Percentiles rank a stretch among this genome's conserved stretches.
Evolutionary conservation across 1,140 invertebrate genomes (phyloP).

Genomic region (Anastrepha obliqua): DNA sequence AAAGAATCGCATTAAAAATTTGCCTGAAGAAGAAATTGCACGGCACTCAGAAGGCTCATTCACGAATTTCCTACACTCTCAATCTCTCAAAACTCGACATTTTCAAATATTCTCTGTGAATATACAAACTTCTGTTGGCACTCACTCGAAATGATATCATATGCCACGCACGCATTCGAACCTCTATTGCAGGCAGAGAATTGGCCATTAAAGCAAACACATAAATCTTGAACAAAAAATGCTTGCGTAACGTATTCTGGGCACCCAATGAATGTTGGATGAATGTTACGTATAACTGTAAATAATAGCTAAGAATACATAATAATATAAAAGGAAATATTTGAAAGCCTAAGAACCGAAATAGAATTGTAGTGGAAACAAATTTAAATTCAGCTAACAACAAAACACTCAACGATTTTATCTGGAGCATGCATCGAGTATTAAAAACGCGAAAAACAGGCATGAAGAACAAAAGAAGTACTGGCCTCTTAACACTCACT

Average conservation of each 20-base stretch:
- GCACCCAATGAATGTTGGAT: neutral
- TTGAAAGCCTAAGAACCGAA: neutral
- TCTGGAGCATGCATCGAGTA: slow-evolving; percentile 15
- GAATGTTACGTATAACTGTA: slow-evolving; percentile 8
- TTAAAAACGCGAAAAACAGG: neutral
- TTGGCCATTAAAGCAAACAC: neutral
- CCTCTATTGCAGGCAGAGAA: neutral
- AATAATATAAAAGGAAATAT: neutral
- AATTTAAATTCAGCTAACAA: neutral
- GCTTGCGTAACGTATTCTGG: neutral
- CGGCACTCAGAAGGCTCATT: no score
- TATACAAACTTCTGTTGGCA: neutral
- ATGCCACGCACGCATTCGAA: neutral
- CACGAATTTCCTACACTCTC: no score
- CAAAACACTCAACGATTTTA: neutral
- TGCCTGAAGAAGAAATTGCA: no score
- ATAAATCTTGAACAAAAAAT: neutral
- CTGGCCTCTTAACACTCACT: neutral
- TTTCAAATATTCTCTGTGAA: no score
- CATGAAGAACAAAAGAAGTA: neutral
- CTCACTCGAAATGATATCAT: neutral
- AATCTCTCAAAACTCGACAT: no score
- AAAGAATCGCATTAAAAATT: no score
- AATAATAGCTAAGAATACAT: neutral
- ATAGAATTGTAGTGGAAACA: neutral